Percentiles rank a stretch among this genome's conserved stretches.
Evolutionary conservation across 1,140 invertebrate genomes (phyloP).

Genomic region (Macrostomum lignano): DNA sequence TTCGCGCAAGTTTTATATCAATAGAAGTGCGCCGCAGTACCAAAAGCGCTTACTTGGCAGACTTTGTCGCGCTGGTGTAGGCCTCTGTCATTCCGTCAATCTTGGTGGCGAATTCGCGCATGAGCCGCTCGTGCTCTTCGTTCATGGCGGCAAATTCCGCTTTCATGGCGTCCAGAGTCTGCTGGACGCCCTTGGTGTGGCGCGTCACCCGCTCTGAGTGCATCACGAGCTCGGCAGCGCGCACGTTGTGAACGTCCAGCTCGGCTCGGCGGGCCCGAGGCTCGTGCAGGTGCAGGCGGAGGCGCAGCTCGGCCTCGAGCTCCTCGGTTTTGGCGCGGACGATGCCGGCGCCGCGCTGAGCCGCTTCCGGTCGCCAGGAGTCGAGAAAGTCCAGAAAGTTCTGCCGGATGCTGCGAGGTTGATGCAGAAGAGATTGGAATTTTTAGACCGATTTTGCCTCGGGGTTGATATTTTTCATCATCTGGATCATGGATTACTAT

Average conservation of each 20-base stretch:
- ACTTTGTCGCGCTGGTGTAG: slow-evolving; percentile 25
- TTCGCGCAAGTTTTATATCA: background rate
- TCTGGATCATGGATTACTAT: no score
- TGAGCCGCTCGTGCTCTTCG: slow-evolving; percentile 17
- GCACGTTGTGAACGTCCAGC: slow-evolving; percentile 24
- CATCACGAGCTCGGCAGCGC: slow-evolving; percentile 25
- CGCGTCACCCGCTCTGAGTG: slow-evolving; percentile 21
- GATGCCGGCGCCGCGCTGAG: no score
- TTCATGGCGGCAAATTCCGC: slow-evolving; percentile 15
- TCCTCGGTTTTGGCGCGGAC: slow-evolving; percentile 22
- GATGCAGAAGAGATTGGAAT: no score
- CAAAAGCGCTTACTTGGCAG: slow-evolving; percentile 18
- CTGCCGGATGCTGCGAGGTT: no score
- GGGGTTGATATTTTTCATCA: no score
- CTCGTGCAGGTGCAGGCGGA: slow-evolving; percentile 23
- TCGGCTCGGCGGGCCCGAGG: slow-evolving; percentile 19
- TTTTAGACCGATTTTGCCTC: no score
- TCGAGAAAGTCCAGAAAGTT: no score
- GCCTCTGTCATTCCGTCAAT: slow-evolving; percentile 20
- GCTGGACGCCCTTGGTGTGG: slow-evolving; percentile 20
- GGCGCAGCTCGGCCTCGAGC: slow-evolving; percentile 22
- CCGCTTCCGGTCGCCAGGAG: no score
- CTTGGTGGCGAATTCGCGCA: slow-evolving; percentile 15
- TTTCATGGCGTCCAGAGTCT: slow-evolving; percentile 16
- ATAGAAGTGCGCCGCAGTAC: no score